Conservation (phyloP, 2,888 invertebrate species). For the Sinotaia quadrata region DNA sequence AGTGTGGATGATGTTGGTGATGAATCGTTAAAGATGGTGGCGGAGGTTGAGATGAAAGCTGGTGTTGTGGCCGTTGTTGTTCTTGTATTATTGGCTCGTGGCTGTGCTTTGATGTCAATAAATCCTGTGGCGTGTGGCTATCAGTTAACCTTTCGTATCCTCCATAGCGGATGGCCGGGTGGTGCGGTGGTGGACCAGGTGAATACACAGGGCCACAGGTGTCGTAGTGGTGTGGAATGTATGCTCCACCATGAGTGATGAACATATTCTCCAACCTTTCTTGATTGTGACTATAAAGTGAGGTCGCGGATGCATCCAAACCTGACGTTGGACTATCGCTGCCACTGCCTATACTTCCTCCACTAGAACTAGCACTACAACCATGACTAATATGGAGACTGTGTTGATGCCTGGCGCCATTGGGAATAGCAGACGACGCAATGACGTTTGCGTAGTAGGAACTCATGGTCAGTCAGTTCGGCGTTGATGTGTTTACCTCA, state of each 20-base stretch:
- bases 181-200: not conserved
- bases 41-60: not conserved
- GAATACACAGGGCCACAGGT: not conserved
- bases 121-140: too few relatives aligned
- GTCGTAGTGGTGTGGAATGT: not conserved
- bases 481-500: too few relatives aligned
- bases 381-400: not conserved
- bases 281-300: too few relatives aligned
- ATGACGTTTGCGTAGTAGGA: too few relatives aligned
- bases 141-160: too few relatives aligned
- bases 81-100: not conserved
- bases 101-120: too few relatives aligned
- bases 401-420: too few relatives aligned
- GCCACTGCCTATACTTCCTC: not conserved
- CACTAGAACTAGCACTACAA: not conserved
- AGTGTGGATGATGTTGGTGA: constrained; percentile 16
- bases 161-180: too few relatives aligned
- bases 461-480: too few relatives aligned
- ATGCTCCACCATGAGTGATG: too few relatives aligned
- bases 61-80: not conserved
- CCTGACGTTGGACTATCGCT: not conserved
- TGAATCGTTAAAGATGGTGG: constrained; percentile 9
- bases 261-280: too few relatives aligned
- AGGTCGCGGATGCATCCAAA: not conserved
- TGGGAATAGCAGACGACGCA: too few relatives aligned